Percentiles rank a stretch among this genome's conserved stretches.
Evolutionary conservation across 2,113 vertebrate genomes (phyloP).

Genomic region (Cyanistes caeruleus): DNA sequence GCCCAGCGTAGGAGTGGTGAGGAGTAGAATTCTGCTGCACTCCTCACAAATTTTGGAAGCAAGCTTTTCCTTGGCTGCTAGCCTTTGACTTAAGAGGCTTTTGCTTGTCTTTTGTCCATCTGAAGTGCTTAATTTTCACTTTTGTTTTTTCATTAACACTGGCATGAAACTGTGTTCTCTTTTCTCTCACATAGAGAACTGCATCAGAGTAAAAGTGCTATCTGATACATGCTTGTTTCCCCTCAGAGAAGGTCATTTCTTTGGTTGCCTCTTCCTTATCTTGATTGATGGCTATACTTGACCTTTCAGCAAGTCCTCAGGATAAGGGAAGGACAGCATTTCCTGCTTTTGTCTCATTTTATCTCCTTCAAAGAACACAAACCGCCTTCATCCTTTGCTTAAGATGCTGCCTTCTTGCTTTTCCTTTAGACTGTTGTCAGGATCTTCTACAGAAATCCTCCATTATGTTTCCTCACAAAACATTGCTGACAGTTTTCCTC

Average conservation of each 20-base stretch:
- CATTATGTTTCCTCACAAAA: not conserved
- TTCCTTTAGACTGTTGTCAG: not conserved
- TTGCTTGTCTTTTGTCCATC: not conserved
- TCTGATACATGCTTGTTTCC: conserved; percentile 5
- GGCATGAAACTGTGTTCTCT: not conserved
- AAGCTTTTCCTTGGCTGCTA: not conserved
- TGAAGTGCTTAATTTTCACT: not conserved
- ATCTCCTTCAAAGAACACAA: conserved; percentile 59
- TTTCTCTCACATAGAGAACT: not conserved
- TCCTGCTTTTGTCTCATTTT: conserved; percentile 77
- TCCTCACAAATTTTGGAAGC: not conserved
- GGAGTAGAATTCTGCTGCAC: not conserved
- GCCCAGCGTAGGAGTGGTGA: not conserved
- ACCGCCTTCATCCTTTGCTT: conserved; percentile 27
- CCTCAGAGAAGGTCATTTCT: conserved; percentile 38
- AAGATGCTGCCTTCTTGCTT: conserved; percentile 4
- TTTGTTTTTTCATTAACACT: not conserved
- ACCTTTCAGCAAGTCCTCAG: conserved; percentile 60
- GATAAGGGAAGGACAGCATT: conserved; percentile 74
- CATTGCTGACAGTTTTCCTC: not conserved
- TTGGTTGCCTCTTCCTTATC: conserved; percentile 42
- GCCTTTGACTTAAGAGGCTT: not conserved
- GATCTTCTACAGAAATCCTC: not conserved
- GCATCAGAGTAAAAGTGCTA: not conserved
- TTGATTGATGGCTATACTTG: conserved; percentile 72